phyloP scores from a whole-genome alignment of 2,888 invertebrate genomes.

The Hydriomena furcata region DNA sequence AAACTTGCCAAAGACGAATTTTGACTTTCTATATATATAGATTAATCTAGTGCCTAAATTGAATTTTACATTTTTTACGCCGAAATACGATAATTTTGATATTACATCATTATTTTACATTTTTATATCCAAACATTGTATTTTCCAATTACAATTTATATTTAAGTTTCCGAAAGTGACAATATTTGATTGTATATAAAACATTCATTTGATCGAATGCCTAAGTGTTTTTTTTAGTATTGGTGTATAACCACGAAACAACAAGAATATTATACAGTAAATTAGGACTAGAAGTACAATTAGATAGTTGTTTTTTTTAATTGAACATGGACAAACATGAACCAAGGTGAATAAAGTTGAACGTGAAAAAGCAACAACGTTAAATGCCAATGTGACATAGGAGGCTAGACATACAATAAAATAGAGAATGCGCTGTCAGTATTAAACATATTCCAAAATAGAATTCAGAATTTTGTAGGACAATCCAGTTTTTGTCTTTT shows the following conservation, averaged over 20 bases:
- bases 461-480: conserved; percentile 8
- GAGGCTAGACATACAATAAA: conserved; percentile 67
- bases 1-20: conserved; percentile 75
- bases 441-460: conserved; percentile 6
- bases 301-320: conserved; percentile 39
- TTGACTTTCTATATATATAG: conserved; percentile 71
- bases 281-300: conserved; percentile 77
- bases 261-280: conserved; percentile 48
- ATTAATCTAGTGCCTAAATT: conserved; percentile 66
- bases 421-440: conserved; percentile 72
- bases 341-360: conserved; percentile 10
- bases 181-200: conserved; percentile 14
- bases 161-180: conserved; percentile 35
- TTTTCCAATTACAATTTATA: conserved; percentile 46
- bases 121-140: conserved; percentile 39
- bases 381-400: conserved; percentile 74
- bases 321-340: conserved; percentile 32
- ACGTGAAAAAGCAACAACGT: conserved; percentile 53
- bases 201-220: conserved; percentile 6
- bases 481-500: background rate
- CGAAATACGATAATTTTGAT: conserved; percentile 73
- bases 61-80: conserved; percentile 72
- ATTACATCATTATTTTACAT: conserved; percentile 48
- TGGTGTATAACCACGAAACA: conserved; percentile 39
- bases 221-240: conserved; percentile 22